phyloP scores from a whole-genome alignment of 2,113 vertebrate species.

The Vulpes vulpes region DNA sequence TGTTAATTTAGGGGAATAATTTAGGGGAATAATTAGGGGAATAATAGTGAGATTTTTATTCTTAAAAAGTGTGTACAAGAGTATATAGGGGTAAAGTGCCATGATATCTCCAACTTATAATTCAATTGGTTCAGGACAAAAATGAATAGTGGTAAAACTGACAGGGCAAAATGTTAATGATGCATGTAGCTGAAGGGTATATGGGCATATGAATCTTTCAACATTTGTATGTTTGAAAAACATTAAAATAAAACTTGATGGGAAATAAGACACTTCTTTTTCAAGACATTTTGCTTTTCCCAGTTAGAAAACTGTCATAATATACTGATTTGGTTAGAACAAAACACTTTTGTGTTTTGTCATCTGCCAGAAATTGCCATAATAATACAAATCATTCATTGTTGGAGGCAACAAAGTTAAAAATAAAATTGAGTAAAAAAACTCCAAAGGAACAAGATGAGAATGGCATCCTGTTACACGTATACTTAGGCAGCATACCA shows the following conservation, averaged over 20 bases:
- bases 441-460: neutral
- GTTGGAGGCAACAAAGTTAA: neutral
- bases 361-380: neutral
- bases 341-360: neutral
- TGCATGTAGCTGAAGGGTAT: neutral
- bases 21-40: no score
- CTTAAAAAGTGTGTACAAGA: neutral
- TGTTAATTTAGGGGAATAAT: neutral
- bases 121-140: neutral
- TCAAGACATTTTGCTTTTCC: neutral
- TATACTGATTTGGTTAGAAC: neutral
- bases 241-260: neutral
- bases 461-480: neutral
- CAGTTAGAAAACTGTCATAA: neutral
- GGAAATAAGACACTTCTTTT: neutral
- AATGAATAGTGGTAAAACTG: neutral
- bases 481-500: no score
- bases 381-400: neutral
- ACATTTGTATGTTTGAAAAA: neutral
- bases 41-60: neutral
- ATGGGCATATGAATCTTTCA: neutral
- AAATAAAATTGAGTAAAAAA: neutral
- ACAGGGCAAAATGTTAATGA: neutral
- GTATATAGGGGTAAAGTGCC: neutral
- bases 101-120: neutral